Conservation (phyloP, 2,888 invertebrate genomes). For the Zygothrica quintamaculata region DNA sequence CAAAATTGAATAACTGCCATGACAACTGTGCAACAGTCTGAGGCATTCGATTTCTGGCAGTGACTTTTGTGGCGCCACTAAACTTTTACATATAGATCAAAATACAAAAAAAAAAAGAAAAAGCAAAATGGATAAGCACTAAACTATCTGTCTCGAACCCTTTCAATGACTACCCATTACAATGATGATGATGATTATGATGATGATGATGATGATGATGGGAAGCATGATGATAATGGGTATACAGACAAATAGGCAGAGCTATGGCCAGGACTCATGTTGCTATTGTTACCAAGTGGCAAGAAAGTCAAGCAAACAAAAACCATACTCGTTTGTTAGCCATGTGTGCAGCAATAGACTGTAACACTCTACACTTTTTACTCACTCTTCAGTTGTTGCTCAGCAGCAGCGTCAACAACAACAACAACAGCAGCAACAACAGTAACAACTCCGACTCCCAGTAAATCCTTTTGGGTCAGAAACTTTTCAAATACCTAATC, state of each 20-base stretch:
- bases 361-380: not conserved
- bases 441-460: slow-evolving; percentile 11
- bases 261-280: slow-evolving; percentile 42
- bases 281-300: slow-evolving; percentile 73
- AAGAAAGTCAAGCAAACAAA: slow-evolving; percentile 77
- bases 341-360: slow-evolving; percentile 42
- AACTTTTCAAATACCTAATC: slow-evolving; percentile 76
- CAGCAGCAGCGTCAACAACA: too few relatives aligned
- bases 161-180: too few relatives aligned
- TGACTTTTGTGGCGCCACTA: slow-evolving; percentile 49
- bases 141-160: slow-evolving; percentile 32
- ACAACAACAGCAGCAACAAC: too few relatives aligned
- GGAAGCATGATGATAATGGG: slow-evolving; percentile 67
- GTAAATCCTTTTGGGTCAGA: slow-evolving; percentile 79
- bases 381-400: slow-evolving; percentile 1
- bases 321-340: slow-evolving; percentile 54
- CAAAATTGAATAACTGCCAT: slow-evolving; percentile 67
- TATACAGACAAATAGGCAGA: slow-evolving; percentile 75
- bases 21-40: slow-evolving; percentile 50
- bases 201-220: slow-evolving; percentile 54
- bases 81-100: slow-evolving; percentile 59
- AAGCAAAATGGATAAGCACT: slow-evolving; percentile 52
- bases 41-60: slow-evolving; percentile 5
- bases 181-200: slow-evolving; percentile 9
- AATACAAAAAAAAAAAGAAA: too few relatives aligned